Evolutionary conservation across 2,797 vertebrate species (phyloP), one percentile per base, ranked within the genome.

Genomic region (Acridotheres tristis): DNA sequence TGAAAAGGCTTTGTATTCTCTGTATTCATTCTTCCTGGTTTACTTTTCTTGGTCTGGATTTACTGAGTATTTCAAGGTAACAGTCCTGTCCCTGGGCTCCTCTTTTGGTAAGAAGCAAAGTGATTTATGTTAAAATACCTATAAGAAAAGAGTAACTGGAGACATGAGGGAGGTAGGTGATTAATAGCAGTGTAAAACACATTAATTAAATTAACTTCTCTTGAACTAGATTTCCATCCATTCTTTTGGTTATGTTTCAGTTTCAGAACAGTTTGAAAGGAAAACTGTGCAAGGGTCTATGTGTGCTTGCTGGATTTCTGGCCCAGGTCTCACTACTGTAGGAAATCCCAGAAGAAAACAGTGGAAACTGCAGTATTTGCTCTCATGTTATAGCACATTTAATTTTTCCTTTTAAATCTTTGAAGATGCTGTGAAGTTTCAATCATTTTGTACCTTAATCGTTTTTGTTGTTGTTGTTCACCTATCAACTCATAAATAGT

Each of bases 291-390:
- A 66, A 32, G 45, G 53, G 13, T 82, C 65, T 80, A 25, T 75
- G 3, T 76, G 53, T 87, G 69, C 62, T 73, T 94, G 94, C 91
- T 96, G 95, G 50, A 96, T 97, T 97, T 95, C 85, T 90, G 53
- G 81, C 77, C 55, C 45, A 27, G 34, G 91, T 92, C 95, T 96
- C 94, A 94, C 71, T 81, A 26, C 68, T 74, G 65, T 82, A 72
- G 91, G 13, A 85, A 86, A 89, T 95, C 79, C 77, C 85, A 76
- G 48, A 75, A 61, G 53, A 95, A 97, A 94, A 90, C 34, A 54
- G 73, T 91, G 91, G 61, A 95, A 97, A 96, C 57, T 34, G 34
- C 9, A 10, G 77, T 85, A 79, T 94, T 87, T 74, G 55, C 43
- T 63, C 45, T 76, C 10, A 0, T 42, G 20, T 88, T 76, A 55